Percentiles rank a stretch among this genome's conserved stretches.
Evolutionary conservation across 2,797 vertebrate genomes (phyloP).

Genomic region (Manis pentadactyla): DNA sequence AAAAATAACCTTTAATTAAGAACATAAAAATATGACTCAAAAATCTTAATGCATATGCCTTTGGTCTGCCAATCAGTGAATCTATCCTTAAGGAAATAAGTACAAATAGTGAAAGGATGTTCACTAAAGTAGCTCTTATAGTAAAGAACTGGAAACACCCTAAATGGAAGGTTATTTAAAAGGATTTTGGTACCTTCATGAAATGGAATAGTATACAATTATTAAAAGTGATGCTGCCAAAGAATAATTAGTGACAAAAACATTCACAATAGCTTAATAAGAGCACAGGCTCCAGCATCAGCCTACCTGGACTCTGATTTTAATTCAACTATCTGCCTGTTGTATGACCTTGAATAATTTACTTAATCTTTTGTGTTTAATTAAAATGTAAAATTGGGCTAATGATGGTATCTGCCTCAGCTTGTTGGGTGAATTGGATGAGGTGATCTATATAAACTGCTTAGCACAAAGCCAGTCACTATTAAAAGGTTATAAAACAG

Average conservation of each 20-base stretch:
- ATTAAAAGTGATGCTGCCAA: background rate
- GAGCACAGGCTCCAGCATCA: background rate
- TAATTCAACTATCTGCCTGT: background rate
- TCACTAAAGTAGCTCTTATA: background rate
- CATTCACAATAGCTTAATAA: background rate
- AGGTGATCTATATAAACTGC: background rate
- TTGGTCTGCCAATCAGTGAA: slow-evolving; percentile 40
- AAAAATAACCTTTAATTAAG: slow-evolving; percentile 49
- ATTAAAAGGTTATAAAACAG: background rate
- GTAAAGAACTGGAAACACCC: background rate
- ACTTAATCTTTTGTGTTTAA: background rate
- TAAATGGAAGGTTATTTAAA: background rate
- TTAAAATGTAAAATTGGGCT: background rate
- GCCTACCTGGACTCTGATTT: background rate
- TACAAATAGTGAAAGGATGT: background rate
- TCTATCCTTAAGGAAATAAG: slow-evolving; percentile 30
- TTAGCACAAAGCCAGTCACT: background rate
- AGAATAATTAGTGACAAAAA: background rate
- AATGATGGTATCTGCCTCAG: background rate
- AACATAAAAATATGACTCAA: background rate
- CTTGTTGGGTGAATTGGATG: background rate
- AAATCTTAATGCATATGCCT: background rate
- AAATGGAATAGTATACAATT: background rate
- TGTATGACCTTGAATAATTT: background rate
- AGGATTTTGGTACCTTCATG: background rate